Percentiles rank a stretch among this genome's conserved stretches.
Evolutionary conservation across 2,888 invertebrate genomes (phyloP).

Genomic region (Tinea trinotella): DNA sequence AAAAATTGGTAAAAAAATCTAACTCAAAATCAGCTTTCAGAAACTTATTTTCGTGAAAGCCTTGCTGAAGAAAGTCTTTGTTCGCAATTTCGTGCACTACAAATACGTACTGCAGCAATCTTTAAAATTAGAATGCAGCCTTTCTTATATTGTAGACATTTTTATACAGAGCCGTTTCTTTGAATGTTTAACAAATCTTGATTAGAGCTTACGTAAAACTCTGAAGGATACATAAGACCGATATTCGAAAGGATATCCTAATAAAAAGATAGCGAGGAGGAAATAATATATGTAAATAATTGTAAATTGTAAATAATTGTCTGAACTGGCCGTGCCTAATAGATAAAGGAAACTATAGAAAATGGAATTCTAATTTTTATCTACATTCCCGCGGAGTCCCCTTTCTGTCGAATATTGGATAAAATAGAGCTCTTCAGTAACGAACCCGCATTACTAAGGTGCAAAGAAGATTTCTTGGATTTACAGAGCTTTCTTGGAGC

Average conservation of each 20-base stretch:
- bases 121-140: neutral
- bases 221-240: too few relatives aligned
- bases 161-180: neutral
- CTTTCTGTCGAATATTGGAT: slow-evolving; percentile 11
- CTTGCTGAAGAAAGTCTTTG: slow-evolving; percentile 2
- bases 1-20: neutral
- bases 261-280: too few relatives aligned
- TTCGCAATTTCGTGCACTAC: slow-evolving; percentile 7
- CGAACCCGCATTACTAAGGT: slow-evolving; percentile 18
- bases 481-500: slow-evolving; percentile 34
- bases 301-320: neutral
- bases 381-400: neutral
- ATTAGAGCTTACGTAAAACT: too few relatives aligned
- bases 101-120: slow-evolving; percentile 4
- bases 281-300: neutral
- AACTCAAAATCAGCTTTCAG: too few relatives aligned
- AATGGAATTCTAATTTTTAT: neutral
- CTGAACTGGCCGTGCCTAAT: neutral
- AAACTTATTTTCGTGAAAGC: slow-evolving; percentile 11
- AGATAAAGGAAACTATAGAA: neutral
- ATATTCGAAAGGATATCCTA: too few relatives aligned
- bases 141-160: neutral
- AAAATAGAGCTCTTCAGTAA: slow-evolving; percentile 12
- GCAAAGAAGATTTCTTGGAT: slow-evolving; percentile 29
- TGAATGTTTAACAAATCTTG: neutral